Evolutionary conservation across 2,888 invertebrate species (phyloP).

Genomic region (Agonum fuliginosum): DNA sequence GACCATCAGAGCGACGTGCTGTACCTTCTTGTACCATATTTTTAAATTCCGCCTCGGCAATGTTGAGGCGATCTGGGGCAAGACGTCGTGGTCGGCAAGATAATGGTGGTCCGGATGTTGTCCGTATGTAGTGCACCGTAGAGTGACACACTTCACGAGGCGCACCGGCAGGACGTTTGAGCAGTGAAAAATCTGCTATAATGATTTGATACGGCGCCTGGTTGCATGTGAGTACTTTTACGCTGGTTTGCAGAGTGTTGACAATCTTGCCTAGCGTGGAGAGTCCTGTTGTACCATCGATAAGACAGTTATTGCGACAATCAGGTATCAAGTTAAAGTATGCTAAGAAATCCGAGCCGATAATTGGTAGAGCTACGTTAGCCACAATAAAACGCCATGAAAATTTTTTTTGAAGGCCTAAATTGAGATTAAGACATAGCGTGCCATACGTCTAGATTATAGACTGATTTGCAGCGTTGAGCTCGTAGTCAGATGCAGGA

Average conservation of each 20-base stretch:
- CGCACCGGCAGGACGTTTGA: not conserved
- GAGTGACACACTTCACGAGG: not conserved
- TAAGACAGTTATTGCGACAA: no score
- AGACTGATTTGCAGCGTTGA: not conserved
- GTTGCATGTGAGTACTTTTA: not conserved
- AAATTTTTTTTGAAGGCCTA: not conserved
- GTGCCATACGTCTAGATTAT: not conserved
- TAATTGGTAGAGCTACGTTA: not conserved
- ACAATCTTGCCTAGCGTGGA: no score
- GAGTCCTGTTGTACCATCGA: no score
- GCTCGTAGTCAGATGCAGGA: not conserved
- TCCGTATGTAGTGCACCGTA: not conserved
- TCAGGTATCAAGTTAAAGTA: not conserved
- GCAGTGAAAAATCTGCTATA: not conserved
- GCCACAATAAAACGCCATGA: not conserved
- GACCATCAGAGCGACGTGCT: constrained; percentile 64
- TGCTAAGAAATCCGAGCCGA: not conserved
- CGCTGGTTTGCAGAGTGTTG: not conserved
- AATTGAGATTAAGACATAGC: not conserved
- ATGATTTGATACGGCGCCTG: not conserved
- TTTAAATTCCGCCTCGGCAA: constrained; percentile 65
- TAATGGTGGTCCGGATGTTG: constrained; percentile 60
- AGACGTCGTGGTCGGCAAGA: constrained; percentile 64
- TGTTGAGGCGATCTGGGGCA: constrained; percentile 64
- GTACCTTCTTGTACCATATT: constrained; percentile 64